Evolutionary conservation across 2,797 vertebrate species (phyloP).

Genomic region (Leptoclinus maculatus): DNA sequence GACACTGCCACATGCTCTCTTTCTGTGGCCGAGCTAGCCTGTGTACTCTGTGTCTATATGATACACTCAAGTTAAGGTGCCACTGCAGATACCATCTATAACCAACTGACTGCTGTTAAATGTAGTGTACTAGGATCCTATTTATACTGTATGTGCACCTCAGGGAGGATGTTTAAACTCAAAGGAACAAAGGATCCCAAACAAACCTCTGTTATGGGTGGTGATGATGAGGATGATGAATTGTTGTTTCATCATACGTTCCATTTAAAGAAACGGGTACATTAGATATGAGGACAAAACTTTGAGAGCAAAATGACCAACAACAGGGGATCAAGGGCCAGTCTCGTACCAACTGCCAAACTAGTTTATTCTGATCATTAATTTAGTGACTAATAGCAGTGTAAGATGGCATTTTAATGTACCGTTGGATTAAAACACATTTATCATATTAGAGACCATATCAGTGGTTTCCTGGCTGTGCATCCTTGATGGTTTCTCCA

Average conservation of each 20-base stretch:
- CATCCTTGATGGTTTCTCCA: constrained; percentile 87
- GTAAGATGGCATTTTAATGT: constrained; percentile 86
- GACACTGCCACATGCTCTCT: constrained; percentile 88
- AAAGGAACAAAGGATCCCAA: constrained; percentile 67
- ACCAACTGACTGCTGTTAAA: constrained; percentile 56
- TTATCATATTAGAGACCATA: constrained; percentile 87
- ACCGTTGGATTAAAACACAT: constrained; percentile 86
- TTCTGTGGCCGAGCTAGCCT: constrained; percentile 71
- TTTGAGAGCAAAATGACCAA: constrained; percentile 78
- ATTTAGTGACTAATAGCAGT: constrained; percentile 84
- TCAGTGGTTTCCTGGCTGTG: constrained; percentile 85
- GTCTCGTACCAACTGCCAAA: constrained; percentile 81
- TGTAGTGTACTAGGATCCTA: constrained; percentile 47
- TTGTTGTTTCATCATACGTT: constrained; percentile 69
- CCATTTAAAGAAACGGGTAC: constrained; percentile 76
- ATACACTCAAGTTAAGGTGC: constrained; percentile 59
- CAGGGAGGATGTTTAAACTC: constrained; percentile 55
- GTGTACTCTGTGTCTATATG: constrained; percentile 51
- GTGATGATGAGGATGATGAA: constrained; percentile 73
- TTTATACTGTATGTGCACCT: constrained; percentile 51
- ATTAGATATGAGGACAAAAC: constrained; percentile 72
- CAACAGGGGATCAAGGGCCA: constrained; percentile 71
- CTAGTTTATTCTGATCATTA: constrained; percentile 84
- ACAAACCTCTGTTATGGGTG: constrained; percentile 59
- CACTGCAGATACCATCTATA: constrained; percentile 70